Evolutionary conservation across 2,888 invertebrate genomes (phyloP).

Genomic region (Rhogogaster chlorosoma): DNA sequence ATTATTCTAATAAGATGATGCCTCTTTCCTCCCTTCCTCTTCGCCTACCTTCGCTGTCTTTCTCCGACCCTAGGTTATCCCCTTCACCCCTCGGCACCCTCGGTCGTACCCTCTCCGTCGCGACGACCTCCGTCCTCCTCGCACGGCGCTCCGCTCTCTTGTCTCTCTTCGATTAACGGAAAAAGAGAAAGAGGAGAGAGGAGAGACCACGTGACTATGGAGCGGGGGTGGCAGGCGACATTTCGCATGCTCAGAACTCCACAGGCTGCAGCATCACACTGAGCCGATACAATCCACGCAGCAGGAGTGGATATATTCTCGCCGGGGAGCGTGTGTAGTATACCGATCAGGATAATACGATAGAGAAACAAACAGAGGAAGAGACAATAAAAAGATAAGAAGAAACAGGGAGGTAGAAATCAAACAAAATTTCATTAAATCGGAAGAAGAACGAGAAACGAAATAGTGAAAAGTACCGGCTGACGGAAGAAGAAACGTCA

Average conservation of each 20-base stretch:
- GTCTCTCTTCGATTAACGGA: constrained; percentile 63
- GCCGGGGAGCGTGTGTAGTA: constrained; percentile 45
- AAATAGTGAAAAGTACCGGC: neutral
- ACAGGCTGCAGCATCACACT: constrained; percentile 70
- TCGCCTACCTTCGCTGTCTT: constrained; percentile 1
- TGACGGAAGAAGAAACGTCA: neutral
- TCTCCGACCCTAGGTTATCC: constrained; percentile 46
- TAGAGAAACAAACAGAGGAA: neutral
- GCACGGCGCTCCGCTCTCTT: constrained; percentile 46
- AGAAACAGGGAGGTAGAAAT: neutral
- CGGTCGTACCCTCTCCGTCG: constrained; percentile 49
- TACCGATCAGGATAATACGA: neutral
- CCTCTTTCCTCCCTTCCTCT: constrained; percentile 18
- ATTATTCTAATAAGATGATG: constrained; percentile 65
- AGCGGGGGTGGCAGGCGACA: constrained; percentile 76
- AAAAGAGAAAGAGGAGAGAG: constrained; percentile 55
- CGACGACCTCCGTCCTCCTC: constrained; percentile 30
- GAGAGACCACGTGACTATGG: constrained; percentile 72
- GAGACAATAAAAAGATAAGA: neutral
- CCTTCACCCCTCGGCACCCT: constrained; percentile 49
- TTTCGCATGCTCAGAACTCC: constrained; percentile 77
- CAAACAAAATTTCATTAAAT: neutral
- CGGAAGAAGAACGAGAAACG: neutral
- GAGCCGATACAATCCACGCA: constrained; percentile 57
- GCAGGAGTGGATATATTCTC: constrained; percentile 49